A percentile compares a stretch with the other conserved stretches of the same genome.
Evolutionary conservation across 1,140 invertebrate species (phyloP).

Genomic region (Psix sp.): DNA sequence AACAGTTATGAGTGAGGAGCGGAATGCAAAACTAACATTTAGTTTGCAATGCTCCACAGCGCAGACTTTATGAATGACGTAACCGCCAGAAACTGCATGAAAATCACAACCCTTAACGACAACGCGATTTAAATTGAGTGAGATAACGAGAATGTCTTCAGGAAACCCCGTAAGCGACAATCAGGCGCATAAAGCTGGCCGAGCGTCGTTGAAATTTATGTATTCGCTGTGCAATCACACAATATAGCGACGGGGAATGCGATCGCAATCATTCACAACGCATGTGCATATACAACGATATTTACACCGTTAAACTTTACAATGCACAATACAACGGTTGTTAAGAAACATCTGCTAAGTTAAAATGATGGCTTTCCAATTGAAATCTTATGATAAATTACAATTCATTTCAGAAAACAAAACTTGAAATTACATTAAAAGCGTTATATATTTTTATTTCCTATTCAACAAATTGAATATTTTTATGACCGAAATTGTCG

Average conservation of each 20-base stretch:
- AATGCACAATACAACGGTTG: too few relatives aligned
- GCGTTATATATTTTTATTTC: too few relatives aligned
- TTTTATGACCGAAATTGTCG: too few relatives aligned
- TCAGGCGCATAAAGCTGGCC: slow-evolving; percentile 51
- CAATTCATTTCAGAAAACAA: too few relatives aligned
- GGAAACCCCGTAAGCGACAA: slow-evolving; percentile 56
- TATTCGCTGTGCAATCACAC: slow-evolving; percentile 45
- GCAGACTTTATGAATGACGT: slow-evolving; percentile 29
- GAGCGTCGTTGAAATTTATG: slow-evolving; percentile 59
- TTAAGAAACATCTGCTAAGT: too few relatives aligned
- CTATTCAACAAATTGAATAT: too few relatives aligned
- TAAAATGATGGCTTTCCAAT: too few relatives aligned
- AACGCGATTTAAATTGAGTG: slow-evolving; percentile 51
- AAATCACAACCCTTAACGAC: slow-evolving; percentile 48
- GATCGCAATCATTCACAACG: slow-evolving; percentile 40
- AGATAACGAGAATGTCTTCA: slow-evolving; percentile 56
- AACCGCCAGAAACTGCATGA: slow-evolving; percentile 40
- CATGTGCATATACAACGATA: neutral
- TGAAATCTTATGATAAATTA: too few relatives aligned
- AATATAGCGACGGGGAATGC: slow-evolving; percentile 15
- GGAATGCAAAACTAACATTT: slow-evolving; percentile 43
- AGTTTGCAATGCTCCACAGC: slow-evolving; percentile 11
- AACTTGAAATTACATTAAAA: too few relatives aligned
- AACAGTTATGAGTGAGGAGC: slow-evolving; percentile 1
- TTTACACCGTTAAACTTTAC: too few relatives aligned